Evolutionary conservation across 2,113 vertebrate species (phyloP).

Genomic region (Collichthys lucidus): DNA sequence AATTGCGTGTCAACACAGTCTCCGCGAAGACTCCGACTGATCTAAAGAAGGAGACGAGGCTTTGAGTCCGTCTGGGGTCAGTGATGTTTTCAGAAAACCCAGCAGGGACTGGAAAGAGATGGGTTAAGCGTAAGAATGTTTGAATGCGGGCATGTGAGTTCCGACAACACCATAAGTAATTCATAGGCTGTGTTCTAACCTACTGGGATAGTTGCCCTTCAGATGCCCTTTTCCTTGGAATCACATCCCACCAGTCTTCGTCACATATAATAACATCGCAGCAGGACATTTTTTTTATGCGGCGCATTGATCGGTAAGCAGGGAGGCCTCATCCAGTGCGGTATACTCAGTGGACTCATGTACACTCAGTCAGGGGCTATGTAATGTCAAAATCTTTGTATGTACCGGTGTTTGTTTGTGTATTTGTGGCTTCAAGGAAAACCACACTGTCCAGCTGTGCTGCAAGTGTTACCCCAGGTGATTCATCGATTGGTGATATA

Average conservation of each 20-base stretch:
- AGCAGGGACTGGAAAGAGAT: conserved; percentile 41
- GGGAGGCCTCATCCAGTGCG: conserved; percentile 28
- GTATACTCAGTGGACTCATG: background rate
- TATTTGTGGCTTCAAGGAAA: conserved; percentile 42
- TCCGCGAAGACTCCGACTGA: conserved; percentile 24
- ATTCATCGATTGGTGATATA: conserved; percentile 76
- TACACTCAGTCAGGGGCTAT: conserved; percentile 22
- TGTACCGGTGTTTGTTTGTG: conserved; percentile 28
- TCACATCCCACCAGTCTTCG: conserved; percentile 13
- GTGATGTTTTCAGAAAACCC: conserved; percentile 31
- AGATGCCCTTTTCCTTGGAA: conserved; percentile 72
- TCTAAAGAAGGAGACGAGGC: conserved; percentile 6
- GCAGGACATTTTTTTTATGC: conserved; percentile 38
- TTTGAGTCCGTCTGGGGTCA: conserved; percentile 34
- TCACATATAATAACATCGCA: conserved; percentile 25
- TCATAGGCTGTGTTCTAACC: conserved; percentile 69
- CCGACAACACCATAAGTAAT: conserved; percentile 79
- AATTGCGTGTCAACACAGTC: conserved; percentile 75
- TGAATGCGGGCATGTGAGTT: conserved; percentile 49
- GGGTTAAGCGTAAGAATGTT: conserved; percentile 53
- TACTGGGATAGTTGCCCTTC: conserved; percentile 73
- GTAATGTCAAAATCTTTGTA: conserved; percentile 24
- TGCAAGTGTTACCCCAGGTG: conserved; percentile 57
- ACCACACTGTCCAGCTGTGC: conserved; percentile 58
- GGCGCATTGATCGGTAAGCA: conserved; percentile 56